Conservation (phyloP, 1,140 invertebrate species). For the Stratiolaelaps scimitus region DNA sequence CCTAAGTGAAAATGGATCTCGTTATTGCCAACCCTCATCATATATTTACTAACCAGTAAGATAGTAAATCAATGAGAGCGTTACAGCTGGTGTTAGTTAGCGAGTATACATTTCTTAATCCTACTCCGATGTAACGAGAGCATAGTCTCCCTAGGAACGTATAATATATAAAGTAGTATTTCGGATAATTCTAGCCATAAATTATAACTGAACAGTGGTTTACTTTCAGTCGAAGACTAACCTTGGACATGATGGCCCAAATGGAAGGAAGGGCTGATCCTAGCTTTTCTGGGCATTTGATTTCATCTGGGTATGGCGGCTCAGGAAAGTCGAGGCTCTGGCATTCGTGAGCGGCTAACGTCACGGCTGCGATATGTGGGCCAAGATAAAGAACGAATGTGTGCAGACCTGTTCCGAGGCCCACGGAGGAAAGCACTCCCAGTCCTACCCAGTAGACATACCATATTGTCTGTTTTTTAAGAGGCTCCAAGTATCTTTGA, state of each 20-base stretch:
- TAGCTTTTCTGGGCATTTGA: slow-evolving; percentile 57
- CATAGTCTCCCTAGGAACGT: too few species aligned
- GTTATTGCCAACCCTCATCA: too few species aligned
- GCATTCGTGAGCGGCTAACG: slow-evolving; percentile 94
- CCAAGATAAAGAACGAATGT: slow-evolving; percentile 91
- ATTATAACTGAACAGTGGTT: too few species aligned
- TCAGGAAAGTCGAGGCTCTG: slow-evolving; percentile 82
- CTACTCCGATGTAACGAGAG: too few species aligned
- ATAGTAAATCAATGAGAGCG: too few species aligned
- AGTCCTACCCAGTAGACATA: slow-evolving; percentile 86
- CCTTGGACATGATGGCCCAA: slow-evolving; percentile 29
- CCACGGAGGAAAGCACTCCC: slow-evolving; percentile 89
- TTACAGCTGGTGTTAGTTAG: too few species aligned
- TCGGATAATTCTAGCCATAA: too few species aligned
- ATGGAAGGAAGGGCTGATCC: slow-evolving; percentile 42
- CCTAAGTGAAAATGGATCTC: slow-evolving; percentile 39
- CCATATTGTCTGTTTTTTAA: slow-evolving; percentile 51
- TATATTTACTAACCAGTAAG: too few species aligned
- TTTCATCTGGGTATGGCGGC: slow-evolving; percentile 52
- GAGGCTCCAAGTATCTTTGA: slow-evolving; percentile 43
- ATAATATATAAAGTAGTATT: too few species aligned
- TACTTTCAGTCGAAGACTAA: neutral
- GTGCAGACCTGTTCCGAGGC: slow-evolving; percentile 91
- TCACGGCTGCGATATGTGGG: slow-evolving; percentile 62
- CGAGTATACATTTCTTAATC: too few species aligned